These are phyloP conservation scores for Carposina sasakii DNA, from an alignment of 1,140 invertebrate genomes.

Conservation along the genomic window DNA sequence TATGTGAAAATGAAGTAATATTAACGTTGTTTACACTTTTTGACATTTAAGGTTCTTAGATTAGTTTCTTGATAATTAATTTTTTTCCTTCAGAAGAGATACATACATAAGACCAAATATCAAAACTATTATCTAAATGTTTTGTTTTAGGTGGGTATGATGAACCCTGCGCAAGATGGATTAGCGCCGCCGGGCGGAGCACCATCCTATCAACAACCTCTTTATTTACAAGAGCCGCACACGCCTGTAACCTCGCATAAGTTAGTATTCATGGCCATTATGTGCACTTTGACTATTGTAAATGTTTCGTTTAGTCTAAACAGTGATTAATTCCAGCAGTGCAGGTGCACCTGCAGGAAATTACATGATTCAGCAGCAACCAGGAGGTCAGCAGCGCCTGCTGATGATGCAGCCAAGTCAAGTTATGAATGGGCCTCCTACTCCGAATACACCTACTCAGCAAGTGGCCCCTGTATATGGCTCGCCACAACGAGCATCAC, in stretches of 20 bases:
- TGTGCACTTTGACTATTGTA: conserved; percentile 1
- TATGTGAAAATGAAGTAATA: no score
- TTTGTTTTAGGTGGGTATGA: conserved; percentile 69
- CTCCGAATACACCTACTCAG: conserved; percentile 73
- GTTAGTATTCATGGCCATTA: conserved; percentile 32
- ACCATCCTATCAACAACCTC: conserved; percentile 78
- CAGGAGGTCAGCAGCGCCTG: conserved; percentile 75
- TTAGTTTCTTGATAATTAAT: no score
- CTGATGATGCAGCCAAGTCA: conserved; percentile 78
- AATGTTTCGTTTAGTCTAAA: no score
- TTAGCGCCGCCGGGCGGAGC: conserved; percentile 77
- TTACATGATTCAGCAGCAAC: conserved; percentile 75
- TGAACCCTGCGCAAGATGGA: conserved; percentile 79
- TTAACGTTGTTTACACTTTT: no score
- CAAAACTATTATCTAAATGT: conserved; percentile 12
- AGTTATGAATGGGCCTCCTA: conserved; percentile 71
- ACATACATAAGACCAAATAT: no score
- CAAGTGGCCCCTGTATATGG: conserved; percentile 70
- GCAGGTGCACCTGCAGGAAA: conserved; percentile 63
- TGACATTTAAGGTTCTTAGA: no score
- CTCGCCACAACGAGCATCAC: conserved; percentile 72
- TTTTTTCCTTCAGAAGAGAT: no score
- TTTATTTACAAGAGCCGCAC: conserved; percentile 76
- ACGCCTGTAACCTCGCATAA: conserved; percentile 71
- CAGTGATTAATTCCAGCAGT: conserved; percentile 37